A percentile compares a stretch with the other conserved stretches of the same genome.
Conservation (phyloP, 2,888 invertebrate species). For the Sussaba pulchella region DNA sequence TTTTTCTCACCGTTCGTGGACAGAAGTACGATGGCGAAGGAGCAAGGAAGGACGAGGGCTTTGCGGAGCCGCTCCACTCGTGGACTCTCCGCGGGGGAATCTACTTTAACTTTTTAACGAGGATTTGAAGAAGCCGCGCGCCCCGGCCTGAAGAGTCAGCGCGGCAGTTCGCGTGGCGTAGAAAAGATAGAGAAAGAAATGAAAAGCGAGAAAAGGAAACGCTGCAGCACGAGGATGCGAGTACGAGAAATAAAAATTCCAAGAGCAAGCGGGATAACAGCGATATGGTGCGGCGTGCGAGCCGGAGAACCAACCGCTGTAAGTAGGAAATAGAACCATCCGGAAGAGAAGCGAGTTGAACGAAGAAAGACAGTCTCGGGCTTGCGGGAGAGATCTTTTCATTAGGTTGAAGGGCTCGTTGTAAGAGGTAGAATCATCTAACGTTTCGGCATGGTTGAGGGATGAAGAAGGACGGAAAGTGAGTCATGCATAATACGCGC, state of each 20-base stretch:
- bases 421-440: constrained; percentile 29
- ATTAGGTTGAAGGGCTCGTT: constrained; percentile 40
- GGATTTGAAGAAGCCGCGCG: constrained; percentile 75
- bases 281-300: constrained; percentile 39
- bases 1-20: constrained; percentile 47
- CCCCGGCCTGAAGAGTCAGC: constrained; percentile 58
- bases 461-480: constrained; percentile 15
- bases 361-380: constrained; percentile 18
- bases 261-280: constrained; percentile 53
- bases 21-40: constrained; percentile 38
- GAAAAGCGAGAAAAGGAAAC: constrained; percentile 52
- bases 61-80: constrained; percentile 63
- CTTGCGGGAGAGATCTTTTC: constrained; percentile 61
- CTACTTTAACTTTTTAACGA: constrained; percentile 80
- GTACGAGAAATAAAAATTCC: constrained; percentile 33
- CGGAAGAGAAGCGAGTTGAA: constrained; percentile 34
- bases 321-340: constrained; percentile 40
- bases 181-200: constrained; percentile 44
- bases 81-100: constrained; percentile 68
- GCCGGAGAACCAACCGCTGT: constrained; percentile 30
- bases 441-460: constrained; percentile 28
- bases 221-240: constrained; percentile 17
- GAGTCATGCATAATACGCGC: constrained; percentile 1
- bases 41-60: constrained; percentile 40
- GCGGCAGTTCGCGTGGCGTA: constrained; percentile 45